Evolutionary conservation across 2,888 invertebrate species (phyloP).

Genomic region (Cancer borealis): DNA sequence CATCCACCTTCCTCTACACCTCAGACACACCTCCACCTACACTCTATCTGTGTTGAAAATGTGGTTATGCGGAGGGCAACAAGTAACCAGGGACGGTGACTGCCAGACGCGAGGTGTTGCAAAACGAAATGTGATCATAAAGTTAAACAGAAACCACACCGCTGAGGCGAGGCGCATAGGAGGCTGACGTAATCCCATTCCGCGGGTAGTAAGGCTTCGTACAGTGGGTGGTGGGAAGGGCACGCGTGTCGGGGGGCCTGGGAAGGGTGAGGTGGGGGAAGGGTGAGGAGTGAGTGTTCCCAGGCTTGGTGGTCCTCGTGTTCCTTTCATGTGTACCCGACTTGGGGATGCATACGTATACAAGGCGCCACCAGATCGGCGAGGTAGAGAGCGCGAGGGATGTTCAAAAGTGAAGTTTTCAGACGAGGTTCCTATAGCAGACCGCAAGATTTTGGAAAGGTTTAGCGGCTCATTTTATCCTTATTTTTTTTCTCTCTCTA

Average conservation of each 20-base stretch:
- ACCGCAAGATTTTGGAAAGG: background rate
- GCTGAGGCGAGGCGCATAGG: background rate
- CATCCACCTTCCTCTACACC: background rate
- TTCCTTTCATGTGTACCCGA: constrained; percentile 7
- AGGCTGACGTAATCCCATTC: constrained; percentile 15
- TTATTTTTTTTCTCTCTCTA: background rate
- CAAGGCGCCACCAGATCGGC: background rate
- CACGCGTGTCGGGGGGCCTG: constrained; percentile 40
- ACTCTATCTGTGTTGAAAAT: background rate
- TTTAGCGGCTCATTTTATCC: background rate
- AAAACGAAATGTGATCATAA: constrained; percentile 13
- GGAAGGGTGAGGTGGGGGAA: background rate
- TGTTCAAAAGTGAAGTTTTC: constrained; percentile 6
- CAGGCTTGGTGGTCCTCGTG: constrained; percentile 16
- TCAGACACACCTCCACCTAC: background rate
- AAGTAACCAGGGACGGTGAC: background rate
- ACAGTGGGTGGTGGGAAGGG: constrained; percentile 27
- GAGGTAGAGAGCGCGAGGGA: background rate
- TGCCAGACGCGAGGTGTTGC: constrained; percentile 1
- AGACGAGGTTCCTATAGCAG: background rate
- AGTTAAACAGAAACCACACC: background rate
- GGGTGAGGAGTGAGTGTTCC: constrained; percentile 15
- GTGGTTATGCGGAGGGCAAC: background rate
- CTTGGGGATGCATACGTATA: background rate
- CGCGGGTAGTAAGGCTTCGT: constrained; percentile 34